Base-by-base conservation (phyloP, 2,113 vertebrate species). In the Uria aalge region DNA sequence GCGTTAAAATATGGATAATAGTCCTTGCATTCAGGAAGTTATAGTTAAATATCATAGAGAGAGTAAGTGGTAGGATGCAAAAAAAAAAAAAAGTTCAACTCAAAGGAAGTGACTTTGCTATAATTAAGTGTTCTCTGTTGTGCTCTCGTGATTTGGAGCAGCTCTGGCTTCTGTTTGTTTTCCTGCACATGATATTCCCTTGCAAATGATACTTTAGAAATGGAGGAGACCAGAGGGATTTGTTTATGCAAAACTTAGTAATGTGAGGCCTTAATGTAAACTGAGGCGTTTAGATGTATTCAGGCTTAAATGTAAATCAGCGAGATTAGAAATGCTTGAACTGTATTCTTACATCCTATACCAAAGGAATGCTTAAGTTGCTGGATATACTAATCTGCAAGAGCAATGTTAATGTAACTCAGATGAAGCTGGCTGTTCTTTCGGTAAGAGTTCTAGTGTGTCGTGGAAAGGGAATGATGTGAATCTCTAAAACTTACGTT, bases 241-340 rank as follows among this genome's bases (percentile, higher is more conserved):
- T 66, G 77, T 36, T 69, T 30, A 11, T 66, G 76, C 55, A 55
- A 4, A 67, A 30, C 3, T 19, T 7, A 8, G 60, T 15, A 41
- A 67, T 0, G 2, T 0, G 10, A 74, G 56, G 40, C 5, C 32
- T 53, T 27, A 0, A 2, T 50, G 68, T 29, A 53, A 71, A 6
- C 34, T 19, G 57, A 30, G 55, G 34, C n/a, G 1, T 40, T 56
- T 30, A 8, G 30, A 11, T 62, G 68, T 41, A 1, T 75, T 40
- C 52, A 17, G 85, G 52, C 57, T 73, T 22, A 22, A 14, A 1
- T 71, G 80, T 23, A 32, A 59, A 11, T 11, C 2, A 1, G 48
- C 9, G 53, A 21, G 34, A 1, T 30, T 10, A 32, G 90, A 9
- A 8, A 1, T 45, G 78, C 81, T 63, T 27, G 60, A 18, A 9